These are phyloP conservation scores for Erpornis zantholeuca DNA, from an alignment of 2,113 vertebrate genomes.

Conservation along the genomic window DNA sequence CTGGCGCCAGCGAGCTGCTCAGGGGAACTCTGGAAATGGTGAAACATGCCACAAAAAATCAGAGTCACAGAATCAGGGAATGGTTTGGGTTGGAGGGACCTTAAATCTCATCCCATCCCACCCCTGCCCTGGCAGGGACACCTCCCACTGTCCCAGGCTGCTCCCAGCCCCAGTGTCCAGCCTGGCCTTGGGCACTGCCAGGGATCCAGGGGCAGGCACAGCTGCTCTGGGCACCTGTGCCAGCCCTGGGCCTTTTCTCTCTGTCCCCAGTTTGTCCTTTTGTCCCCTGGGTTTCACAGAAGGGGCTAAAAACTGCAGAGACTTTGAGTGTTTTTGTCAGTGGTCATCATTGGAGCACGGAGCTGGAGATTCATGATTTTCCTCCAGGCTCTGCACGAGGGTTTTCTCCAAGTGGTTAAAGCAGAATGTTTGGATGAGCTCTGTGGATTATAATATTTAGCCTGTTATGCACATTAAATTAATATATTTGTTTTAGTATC, in stretches of 20 bases:
- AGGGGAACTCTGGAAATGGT: background rate
- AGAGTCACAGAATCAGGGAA: too few species aligned
- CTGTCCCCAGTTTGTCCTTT: background rate
- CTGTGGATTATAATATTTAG: background rate
- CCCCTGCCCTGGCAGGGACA: background rate
- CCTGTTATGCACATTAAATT: background rate
- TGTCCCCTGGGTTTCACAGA: background rate
- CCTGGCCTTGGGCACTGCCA: background rate
- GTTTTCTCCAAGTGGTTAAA: background rate
- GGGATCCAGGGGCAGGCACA: background rate
- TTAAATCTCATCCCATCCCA: rapidly evolving
- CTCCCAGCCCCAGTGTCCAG: background rate
- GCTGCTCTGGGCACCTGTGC: background rate
- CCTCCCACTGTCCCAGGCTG: rapidly evolving
- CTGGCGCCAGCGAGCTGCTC: rapidly evolving
- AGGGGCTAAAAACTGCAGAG: background rate
- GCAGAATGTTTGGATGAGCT: rapidly evolving
- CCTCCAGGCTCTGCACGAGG: background rate
- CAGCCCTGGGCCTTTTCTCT: background rate
- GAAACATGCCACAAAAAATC: rapidly evolving
- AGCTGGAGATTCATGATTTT: background rate
- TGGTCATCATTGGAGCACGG: rapidly evolving
- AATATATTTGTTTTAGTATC: background rate
- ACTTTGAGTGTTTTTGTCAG: rapidly evolving
- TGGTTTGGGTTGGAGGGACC: background rate